phyloP scores from a whole-genome alignment of 2,113 vertebrate genomes.

The Oenanthe oenanthe region DNA sequence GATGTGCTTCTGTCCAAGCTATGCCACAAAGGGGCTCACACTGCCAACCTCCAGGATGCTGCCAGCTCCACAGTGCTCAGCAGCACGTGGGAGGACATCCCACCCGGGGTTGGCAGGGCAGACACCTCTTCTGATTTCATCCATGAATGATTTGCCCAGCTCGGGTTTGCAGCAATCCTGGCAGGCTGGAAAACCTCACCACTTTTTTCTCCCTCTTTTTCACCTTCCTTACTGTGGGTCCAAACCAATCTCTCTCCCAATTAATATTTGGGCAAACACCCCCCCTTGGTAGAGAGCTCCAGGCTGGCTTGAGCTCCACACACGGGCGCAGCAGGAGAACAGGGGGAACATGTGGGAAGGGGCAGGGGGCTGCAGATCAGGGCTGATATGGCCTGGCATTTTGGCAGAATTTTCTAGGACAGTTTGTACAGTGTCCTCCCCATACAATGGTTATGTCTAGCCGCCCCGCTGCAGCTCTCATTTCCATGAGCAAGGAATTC shows the following conservation, averaged over 20 bases:
- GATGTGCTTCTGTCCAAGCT: fast-evolving
- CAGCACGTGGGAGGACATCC: neutral
- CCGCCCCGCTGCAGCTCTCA: slow-evolving; percentile 47
- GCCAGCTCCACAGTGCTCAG: neutral
- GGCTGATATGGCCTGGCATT: slow-evolving; percentile 67
- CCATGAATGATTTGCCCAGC: neutral
- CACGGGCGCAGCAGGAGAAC: neutral
- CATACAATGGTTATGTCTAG: slow-evolving; percentile 69
- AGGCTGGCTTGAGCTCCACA: neutral
- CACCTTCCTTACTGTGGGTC: neutral
- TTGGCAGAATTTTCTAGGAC: slow-evolving; percentile 71
- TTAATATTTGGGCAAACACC: neutral
- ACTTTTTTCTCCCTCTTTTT: neutral
- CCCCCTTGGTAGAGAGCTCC: neutral
- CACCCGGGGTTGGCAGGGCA: fast-evolving
- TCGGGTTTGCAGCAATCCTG: neutral
- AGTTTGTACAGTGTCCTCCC: slow-evolving; percentile 69
- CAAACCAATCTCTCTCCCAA: neutral
- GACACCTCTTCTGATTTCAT: neutral
- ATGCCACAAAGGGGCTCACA: fast-evolving
- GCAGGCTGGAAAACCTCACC: neutral
- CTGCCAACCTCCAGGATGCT: neutral
- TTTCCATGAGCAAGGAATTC: slow-evolving; percentile 70
- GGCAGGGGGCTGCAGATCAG: slow-evolving; percentile 56
- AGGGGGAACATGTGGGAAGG: slow-evolving; percentile 23